Conservation (phyloP, 2,113 vertebrate species). For the Emydura subglobosa region DNA sequence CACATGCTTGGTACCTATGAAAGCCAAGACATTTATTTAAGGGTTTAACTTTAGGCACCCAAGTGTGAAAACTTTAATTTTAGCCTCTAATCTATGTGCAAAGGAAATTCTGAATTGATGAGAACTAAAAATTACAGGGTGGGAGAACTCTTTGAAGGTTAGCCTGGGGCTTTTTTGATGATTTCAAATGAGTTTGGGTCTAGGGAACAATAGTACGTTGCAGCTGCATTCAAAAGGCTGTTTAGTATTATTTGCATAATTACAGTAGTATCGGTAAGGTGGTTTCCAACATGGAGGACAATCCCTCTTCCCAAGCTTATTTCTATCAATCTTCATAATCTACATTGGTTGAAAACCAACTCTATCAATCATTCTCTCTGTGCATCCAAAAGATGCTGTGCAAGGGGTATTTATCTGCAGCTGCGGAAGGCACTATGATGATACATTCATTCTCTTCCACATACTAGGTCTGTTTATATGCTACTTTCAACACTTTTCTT, state of each 20-base stretch:
- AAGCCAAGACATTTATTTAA: too few relatives aligned
- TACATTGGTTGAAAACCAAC: not conserved
- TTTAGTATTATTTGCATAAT: not conserved
- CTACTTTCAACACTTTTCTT: not conserved
- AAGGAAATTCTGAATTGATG: too few relatives aligned
- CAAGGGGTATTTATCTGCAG: rapidly evolving
- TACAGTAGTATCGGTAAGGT: not conserved
- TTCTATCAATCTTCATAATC: not conserved
- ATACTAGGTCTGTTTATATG: not conserved
- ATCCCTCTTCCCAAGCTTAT: not conserved
- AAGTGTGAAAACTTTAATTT: too few relatives aligned
- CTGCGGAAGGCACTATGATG: not conserved
- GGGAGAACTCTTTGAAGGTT: not conserved
- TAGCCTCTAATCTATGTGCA: too few relatives aligned
- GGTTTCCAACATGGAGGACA: not conserved
- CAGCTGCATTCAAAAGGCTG: not conserved
- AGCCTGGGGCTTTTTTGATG: not conserved
- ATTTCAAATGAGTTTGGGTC: not conserved
- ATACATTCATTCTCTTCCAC: not conserved
- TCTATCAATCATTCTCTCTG: not conserved
- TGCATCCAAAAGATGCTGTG: not conserved
- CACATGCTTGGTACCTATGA: too few relatives aligned
- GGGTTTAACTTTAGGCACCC: too few relatives aligned
- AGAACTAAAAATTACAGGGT: not conserved
- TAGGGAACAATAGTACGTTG: not conserved